Evolutionary conservation across 2,113 vertebrate species (phyloP), one percentile per base, ranked within the genome.

Genomic region (Trinectes maculatus): DNA sequence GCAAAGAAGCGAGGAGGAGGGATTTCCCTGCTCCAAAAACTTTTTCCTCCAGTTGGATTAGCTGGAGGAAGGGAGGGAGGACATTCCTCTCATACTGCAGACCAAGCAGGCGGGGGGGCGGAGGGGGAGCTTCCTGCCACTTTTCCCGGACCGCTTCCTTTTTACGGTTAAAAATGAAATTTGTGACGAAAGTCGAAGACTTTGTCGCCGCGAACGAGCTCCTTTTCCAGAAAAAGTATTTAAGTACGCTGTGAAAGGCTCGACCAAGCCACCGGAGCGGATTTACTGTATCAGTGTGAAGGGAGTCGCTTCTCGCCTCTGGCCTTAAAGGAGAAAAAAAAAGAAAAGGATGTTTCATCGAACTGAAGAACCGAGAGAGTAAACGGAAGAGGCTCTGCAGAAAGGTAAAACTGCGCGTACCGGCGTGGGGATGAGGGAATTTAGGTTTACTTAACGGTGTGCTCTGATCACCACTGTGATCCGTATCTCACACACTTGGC

Each of bases 81-180:
- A 73, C 75, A 84, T 86, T 86, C 70, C 55, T 80, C 56, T 58
- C 56, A 57, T 66, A 43, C 67, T 66, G 54, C 59, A 34, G 78
- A 56, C 4, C 52, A 53, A 44, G 70, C 52, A 53, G 48, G 70
- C 49, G 6, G 48, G 34, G 29, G 29, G 29, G 29, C 8, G 52
- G 10, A 11, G 21, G 49, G 60, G 52, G 37, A 21, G 53, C 63
- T 82, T 79, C 84, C 78, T 84, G 61, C 53, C 34, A 3, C 71
- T 40, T 39, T 26, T 51, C 21, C 22, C n/a, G 21, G 8, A 40
- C n/a, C 22, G 37, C 40, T 56, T 59, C 34, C 69, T 40, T 36
- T 64, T 52, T 36, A 63, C 64, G 21, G 22, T 46, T 8, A 21
- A 73, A 56, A 22, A 79, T 73, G 62, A 54, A 28, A n/a, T 26